Percentiles rank a stretch among this genome's conserved stretches.
Conservation (phyloP, 92 coral and sea anemone genomes). For the Parazoanthus darwini region DNA sequence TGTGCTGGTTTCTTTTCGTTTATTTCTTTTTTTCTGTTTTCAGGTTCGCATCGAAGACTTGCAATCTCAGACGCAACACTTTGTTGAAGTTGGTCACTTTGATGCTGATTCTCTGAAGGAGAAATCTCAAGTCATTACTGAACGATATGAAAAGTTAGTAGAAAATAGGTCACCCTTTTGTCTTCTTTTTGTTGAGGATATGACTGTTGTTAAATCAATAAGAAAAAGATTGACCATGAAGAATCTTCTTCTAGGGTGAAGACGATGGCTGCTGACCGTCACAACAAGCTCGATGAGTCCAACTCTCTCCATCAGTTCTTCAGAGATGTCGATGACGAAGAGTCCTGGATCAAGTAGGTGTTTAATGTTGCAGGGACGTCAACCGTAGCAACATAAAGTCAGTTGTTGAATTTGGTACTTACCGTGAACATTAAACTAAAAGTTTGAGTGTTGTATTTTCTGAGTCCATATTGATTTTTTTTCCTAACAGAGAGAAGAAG, state of each 20-base stretch:
- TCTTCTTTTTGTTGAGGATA: background rate
- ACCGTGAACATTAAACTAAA: no score
- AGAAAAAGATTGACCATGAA: background rate
- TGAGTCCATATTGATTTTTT: background rate
- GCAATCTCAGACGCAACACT: slow-evolving; percentile 95
- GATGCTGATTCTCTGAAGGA: slow-evolving; percentile 92
- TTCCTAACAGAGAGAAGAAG: slow-evolving; percentile 82
- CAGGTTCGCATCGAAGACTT: slow-evolving; percentile 94
- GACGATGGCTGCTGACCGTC: slow-evolving; percentile 88
- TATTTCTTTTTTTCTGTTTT: background rate
- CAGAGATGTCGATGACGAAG: slow-evolving; percentile 98
- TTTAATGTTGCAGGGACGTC: background rate
- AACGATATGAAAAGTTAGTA: slow-evolving; percentile 91
- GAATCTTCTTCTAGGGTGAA: slow-evolving; percentile 64
- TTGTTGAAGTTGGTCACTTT: slow-evolving; percentile 92
- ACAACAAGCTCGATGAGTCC: slow-evolving; percentile 85
- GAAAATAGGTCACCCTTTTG: background rate
- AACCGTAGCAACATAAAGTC: background rate
- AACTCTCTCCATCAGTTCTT: slow-evolving; percentile 97
- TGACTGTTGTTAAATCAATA: background rate
- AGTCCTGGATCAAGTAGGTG: slow-evolving; percentile 99
- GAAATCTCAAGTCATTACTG: slow-evolving; percentile 80
- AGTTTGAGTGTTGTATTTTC: no score
- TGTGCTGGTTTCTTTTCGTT: background rate
- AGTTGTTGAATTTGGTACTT: no score